Conservation (phyloP, 2,113 vertebrate genomes). For the Nestor notabilis region DNA sequence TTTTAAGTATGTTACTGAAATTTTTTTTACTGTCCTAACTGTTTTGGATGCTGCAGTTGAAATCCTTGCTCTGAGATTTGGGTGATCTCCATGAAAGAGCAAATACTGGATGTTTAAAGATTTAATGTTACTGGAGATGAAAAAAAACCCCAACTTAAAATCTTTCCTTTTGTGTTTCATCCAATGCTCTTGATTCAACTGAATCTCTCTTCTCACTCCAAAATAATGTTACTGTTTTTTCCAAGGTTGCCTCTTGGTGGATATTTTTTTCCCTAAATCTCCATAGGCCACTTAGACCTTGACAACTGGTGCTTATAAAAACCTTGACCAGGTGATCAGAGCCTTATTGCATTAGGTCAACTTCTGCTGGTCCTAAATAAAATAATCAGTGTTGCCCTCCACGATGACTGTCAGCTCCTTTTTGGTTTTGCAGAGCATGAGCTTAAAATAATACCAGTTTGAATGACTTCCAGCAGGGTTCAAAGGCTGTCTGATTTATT, state of each 20-base stretch:
- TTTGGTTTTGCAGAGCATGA: neutral
- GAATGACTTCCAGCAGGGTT: neutral
- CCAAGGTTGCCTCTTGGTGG: neutral
- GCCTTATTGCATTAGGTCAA: neutral
- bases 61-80: neutral
- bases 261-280: neutral
- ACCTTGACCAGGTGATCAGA: neutral
- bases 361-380: neutral
- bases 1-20: neutral
- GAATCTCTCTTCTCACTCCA: neutral
- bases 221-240: neutral
- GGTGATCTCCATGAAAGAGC: neutral
- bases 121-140: neutral
- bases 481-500: neutral
- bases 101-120: neutral
- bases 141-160: fast-evolving
- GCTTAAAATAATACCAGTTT: neutral
- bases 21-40: fast-evolving
- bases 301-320: neutral
- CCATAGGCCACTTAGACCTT: neutral
- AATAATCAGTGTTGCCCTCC: neutral
- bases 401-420: neutral
- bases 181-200: neutral
- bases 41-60: neutral
- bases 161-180: neutral